Evolutionary conservation across 2,797 vertebrate genomes (phyloP).

Genomic region (Enteromius viviparus): DNA sequence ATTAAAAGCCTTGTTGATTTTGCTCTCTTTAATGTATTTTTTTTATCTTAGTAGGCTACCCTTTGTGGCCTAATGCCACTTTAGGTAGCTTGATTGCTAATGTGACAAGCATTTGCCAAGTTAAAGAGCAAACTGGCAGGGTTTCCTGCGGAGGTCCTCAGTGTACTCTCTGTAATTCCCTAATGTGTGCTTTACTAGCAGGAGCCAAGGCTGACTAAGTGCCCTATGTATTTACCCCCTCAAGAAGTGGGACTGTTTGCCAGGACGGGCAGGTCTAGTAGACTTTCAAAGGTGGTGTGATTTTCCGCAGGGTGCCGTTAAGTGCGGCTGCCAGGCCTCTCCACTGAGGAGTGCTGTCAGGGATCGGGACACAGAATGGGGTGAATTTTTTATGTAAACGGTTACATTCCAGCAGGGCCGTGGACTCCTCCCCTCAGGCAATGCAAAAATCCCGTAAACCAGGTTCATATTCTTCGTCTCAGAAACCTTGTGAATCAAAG

Average conservation of each 20-base stretch:
- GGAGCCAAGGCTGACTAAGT: constrained; percentile 55
- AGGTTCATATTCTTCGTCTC: constrained; percentile 61
- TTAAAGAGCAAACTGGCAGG: constrained; percentile 73
- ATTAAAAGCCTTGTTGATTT: constrained; percentile 62
- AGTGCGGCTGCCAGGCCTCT: constrained; percentile 67
- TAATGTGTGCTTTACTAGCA: constrained; percentile 70
- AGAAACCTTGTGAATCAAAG: constrained; percentile 34
- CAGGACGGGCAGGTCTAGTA: constrained; percentile 51
- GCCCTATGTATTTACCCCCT: constrained; percentile 69
- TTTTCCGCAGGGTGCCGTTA: constrained; percentile 62
- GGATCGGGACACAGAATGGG: constrained; percentile 59
- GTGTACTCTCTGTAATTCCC: constrained; percentile 59
- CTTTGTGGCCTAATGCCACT: constrained; percentile 51
- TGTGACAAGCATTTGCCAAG: constrained; percentile 66
- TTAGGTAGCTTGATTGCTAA: constrained; percentile 53
- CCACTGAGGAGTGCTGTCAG: constrained; percentile 60
- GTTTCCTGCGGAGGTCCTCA: constrained; percentile 69
- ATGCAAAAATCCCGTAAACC: constrained; percentile 58
- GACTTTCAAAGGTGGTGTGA: constrained; percentile 64
- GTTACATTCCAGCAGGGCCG: constrained; percentile 66
- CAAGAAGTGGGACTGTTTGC: constrained; percentile 63
- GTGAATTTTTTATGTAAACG: constrained; percentile 67
- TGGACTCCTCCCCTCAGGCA: constrained; percentile 40
- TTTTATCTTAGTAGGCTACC: constrained; percentile 48
- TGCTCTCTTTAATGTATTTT: constrained; percentile 57